These are phyloP conservation scores for Nemotelus pantherinus DNA, from an alignment of 2,888 invertebrate genomes.

Conservation along the genomic window DNA sequence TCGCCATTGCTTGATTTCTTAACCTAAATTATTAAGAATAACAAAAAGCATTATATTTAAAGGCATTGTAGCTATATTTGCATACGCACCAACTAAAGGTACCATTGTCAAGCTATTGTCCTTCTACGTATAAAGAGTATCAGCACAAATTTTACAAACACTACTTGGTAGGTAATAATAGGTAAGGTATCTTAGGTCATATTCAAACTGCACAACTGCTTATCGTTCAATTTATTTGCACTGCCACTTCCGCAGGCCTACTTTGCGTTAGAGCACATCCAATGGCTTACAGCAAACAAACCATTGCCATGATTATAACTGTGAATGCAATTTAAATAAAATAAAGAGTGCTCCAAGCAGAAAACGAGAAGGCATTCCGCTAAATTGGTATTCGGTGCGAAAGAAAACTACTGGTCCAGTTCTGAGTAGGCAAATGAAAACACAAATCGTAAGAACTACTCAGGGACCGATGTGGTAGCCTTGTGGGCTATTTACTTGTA, in stretches of 20 bases:
- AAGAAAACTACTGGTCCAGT: background rate
- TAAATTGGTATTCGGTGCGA: background rate
- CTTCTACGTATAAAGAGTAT: too few relatives aligned
- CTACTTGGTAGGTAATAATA: too few relatives aligned
- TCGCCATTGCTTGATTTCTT: too few relatives aligned
- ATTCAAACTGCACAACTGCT: too few relatives aligned
- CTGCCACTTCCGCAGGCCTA: conserved; percentile 12
- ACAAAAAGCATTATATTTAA: too few relatives aligned
- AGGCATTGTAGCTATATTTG: too few relatives aligned
- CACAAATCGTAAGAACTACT: background rate
- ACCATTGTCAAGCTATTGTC: too few relatives aligned
- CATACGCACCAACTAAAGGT: too few relatives aligned
- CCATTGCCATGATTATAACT: conserved; percentile 36
- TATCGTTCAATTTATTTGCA: background rate
- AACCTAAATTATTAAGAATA: too few relatives aligned
- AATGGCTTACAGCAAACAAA: conserved; percentile 10
- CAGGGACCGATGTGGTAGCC: conserved; percentile 20
- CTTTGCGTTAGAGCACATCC: conserved; percentile 15
- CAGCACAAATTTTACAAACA: too few relatives aligned
- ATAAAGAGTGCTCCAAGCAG: conserved; percentile 4
- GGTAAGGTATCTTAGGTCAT: too few relatives aligned
- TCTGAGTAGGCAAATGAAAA: background rate
- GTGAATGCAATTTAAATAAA: conserved; percentile 31
- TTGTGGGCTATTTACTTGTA: conserved; percentile 2
- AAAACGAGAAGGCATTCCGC: background rate